These are phyloP conservation scores for Protula sp. DNA, from an alignment of 2,888 invertebrate genomes.

Conservation along the genomic window DNA sequence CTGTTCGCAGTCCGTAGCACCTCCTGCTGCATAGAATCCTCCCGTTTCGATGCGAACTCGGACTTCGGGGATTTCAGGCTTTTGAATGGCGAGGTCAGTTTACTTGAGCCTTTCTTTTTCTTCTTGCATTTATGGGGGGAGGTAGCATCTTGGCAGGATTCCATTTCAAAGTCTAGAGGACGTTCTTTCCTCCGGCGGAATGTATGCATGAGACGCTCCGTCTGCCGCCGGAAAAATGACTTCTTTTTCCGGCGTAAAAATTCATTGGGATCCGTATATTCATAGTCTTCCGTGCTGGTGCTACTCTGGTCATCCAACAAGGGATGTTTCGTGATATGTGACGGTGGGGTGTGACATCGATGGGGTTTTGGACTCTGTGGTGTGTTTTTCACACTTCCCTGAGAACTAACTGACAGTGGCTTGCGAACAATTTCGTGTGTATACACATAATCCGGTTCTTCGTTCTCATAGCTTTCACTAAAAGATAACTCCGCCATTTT, in stretches of 20 bases:
- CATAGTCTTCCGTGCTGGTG: conserved; percentile 25
- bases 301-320: conserved; percentile 7
- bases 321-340: background rate
- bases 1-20: background rate
- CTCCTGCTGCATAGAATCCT: background rate
- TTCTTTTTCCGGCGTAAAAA: conserved; percentile 24
- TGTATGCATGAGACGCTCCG: conserved; percentile 24
- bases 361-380: background rate
- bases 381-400: conserved; percentile 5
- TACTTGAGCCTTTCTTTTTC: conserved; percentile 3
- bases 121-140: background rate
- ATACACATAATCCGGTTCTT: conserved; percentile 9
- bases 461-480: background rate
- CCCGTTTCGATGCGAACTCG: background rate
- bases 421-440: conserved; percentile 6
- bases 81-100: background rate
- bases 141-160: background rate
- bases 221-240: conserved; percentile 22
- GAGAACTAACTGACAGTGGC: conserved; percentile 11
- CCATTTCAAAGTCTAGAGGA: conserved; percentile 1
- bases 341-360: background rate
- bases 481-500: background rate
- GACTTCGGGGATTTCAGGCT: too few relatives aligned
- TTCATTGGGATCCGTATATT: conserved; percentile 18
- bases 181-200: conserved; percentile 15